Evolutionary conservation across 2,113 vertebrate genomes (phyloP), one percentile per base, ranked within the genome.

Genomic region (Meleagris gallopavo): DNA sequence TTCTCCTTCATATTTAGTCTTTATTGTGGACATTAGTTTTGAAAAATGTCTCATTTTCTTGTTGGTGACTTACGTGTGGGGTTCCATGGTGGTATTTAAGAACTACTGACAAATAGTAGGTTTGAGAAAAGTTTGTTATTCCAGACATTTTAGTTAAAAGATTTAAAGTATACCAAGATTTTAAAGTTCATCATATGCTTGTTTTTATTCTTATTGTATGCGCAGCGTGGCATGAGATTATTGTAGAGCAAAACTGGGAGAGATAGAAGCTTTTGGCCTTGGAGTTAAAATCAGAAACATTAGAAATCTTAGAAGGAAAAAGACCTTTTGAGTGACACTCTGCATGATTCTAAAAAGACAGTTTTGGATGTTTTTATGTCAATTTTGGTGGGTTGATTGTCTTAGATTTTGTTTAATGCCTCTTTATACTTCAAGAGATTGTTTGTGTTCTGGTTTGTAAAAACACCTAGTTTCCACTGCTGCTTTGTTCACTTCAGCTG

Each of bases 391-490:
- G 19, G 5, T 6, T 34, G 7, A 62, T 34, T 65, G 29, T 82
- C 43, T 78, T 40, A 69, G n/a, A 32, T 76, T 66, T 90, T 83
- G 21, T n/a, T 61, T 34, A 46, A 36, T 50, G 34, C 6, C 2
- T 38, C 54, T 70, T 50, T 69, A 25, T 75, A 11, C 6, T 14
- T 69, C 30, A 43, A 27, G n/a, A 55, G 25, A 29, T 78, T 14
- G 10, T 77, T 77, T 67, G 41, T 62, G 30, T 43, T 70, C 13
- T 50, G n/a, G 29, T 67, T 75, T 19, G 10, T 84, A 52, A 29
- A 74, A 67, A 52, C 15, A 27, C 3, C 7, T 52, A 15, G 6
- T 82, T 9, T 75, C 16, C 2, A 1, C 61, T 0, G 0, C 22
- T 74, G 2, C n/a, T 9, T 89, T 12, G 5, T 92, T 92, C 82